These are phyloP conservation scores for Sabatieria punctata DNA, from an alignment of 2,888 invertebrate genomes.

Conservation along the genomic window DNA sequence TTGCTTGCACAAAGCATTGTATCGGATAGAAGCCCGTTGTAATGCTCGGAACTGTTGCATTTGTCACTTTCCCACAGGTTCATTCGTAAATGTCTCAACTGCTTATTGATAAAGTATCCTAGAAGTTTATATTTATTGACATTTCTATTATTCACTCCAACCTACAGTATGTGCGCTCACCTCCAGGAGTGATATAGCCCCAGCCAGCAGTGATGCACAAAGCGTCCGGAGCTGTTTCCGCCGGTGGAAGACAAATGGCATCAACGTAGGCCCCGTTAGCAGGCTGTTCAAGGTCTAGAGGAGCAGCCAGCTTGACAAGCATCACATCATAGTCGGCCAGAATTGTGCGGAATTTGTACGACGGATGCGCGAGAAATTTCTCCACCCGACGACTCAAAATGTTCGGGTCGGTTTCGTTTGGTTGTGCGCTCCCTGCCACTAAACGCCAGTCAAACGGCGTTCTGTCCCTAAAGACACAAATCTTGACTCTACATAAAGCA, in stretches of 20 bases:
- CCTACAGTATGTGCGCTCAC: conserved; percentile 27
- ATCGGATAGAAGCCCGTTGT: conserved; percentile 43
- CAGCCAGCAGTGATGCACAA: conserved; percentile 38
- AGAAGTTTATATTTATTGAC: neutral
- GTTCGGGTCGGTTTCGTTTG: neutral
- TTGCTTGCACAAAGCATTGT: conserved; percentile 46
- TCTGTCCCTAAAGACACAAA: conserved; percentile 5
- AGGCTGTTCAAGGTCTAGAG: conserved; percentile 23
- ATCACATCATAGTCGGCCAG: conserved; percentile 41
- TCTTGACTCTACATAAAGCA: neutral
- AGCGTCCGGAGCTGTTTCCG: conserved; percentile 33
- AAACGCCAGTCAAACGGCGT: neutral
- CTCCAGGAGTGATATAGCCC: conserved; percentile 41
- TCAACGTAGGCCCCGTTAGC: conserved; percentile 34
- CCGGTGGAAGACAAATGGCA: conserved; percentile 43
- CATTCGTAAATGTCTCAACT: conserved; percentile 8
- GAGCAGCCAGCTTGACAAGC: conserved; percentile 40
- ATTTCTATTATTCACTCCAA: too few species aligned
- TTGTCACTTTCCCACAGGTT: conserved; percentile 31
- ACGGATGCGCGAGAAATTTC: conserved; percentile 15
- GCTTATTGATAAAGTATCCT: conserved; percentile 9
- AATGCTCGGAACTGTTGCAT: conserved; percentile 47
- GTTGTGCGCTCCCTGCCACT: conserved; percentile 1
- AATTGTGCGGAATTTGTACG: conserved; percentile 16
- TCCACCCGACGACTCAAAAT: conserved; percentile 3